Evolutionary conservation across 1,140 invertebrate genomes (phyloP).

Genomic region (Centruroides sculpturatus): DNA sequence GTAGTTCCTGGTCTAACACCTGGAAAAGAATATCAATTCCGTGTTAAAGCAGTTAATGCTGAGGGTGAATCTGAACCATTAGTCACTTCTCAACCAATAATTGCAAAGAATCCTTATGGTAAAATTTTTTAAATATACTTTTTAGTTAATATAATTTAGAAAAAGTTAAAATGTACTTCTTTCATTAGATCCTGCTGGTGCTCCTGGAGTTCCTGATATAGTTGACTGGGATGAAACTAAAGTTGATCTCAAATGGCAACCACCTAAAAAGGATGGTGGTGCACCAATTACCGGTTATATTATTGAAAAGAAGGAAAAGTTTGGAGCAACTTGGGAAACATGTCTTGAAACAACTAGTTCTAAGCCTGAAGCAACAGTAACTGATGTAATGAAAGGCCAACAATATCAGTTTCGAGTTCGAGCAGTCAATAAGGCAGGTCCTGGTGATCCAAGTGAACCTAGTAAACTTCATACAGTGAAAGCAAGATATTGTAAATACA

Average conservation of each 20-base stretch:
- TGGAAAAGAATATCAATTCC: constrained; percentile 90
- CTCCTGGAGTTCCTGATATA: constrained; percentile 74
- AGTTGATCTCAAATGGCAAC: constrained; percentile 84
- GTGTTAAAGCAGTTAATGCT: constrained; percentile 91
- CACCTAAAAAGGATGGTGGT: constrained; percentile 76
- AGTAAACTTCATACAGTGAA: constrained; percentile 27
- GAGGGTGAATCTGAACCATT: constrained; percentile 91
- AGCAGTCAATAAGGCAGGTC: constrained; percentile 88
- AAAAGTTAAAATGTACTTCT: constrained; percentile 74
- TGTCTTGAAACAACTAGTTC: constrained; percentile 47
- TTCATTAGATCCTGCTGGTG: constrained; percentile 55
- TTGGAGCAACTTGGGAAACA: constrained; percentile 72
- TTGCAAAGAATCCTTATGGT: constrained; percentile 92
- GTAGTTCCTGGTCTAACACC: constrained; percentile 82
- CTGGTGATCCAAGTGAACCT: constrained; percentile 60
- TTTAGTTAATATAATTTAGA: constrained; percentile 79
- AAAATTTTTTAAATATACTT: constrained; percentile 22
- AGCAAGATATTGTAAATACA: constrained; percentile 23
- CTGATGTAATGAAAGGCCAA: constrained; percentile 71
- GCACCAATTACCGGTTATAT: constrained; percentile 90
- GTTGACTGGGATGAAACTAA: constrained; percentile 86
- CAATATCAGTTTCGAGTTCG: constrained; percentile 83
- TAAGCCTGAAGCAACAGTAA: constrained; percentile 61
- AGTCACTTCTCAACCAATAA: constrained; percentile 63
- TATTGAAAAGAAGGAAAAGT: constrained; percentile 93